Evolutionary conservation across 2,888 invertebrate species (phyloP), one percentile per base, ranked within the genome.

Genomic region (Cataglyphis cursor): DNA sequence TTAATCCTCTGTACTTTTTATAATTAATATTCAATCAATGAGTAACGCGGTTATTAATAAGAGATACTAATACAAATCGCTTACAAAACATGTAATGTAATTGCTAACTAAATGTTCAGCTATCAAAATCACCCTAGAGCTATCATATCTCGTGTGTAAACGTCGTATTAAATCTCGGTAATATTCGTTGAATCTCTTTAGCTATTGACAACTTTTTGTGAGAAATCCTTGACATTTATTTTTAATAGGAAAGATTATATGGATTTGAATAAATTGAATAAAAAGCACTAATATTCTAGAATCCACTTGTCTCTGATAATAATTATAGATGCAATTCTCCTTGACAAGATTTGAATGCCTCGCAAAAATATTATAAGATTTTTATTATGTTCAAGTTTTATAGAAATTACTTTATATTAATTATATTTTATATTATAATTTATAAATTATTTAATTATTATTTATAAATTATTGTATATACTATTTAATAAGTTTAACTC

Each of bases 171-270:
- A 76, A 51, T 51, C 18, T 62, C 12, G 21, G 35, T 18, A 74
- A 48, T 41, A 72, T 28, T 4, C 4, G 48, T 21, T 24, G 15
- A 9, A 18, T 18, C 12, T n/a, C 8, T 35, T 48, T n/a, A n/a
- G 6, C 21, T 24, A 48, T 44, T n/a, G n/a, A 21, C 2, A 61
- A 12, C 10, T 61, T 62, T 44, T 74, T 38, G 2, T 51, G n/a
- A 44, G n/a, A 44, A 21, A 66, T 57, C 38, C 28, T 76, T 66
- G 66, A 76, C 76, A 76, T 76, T 76, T 76, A 76, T 41, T 76
- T 51, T 51, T 66, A 28, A 51, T 38, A 66, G 28, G 15, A 41
- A 28, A 65, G 65, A 10, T 66, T 41, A 41, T 41, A 18, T n/a
- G 5, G 31, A n/a, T 66, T 76, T 54, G 9, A 65, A 65, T 57